phyloP scores from a whole-genome alignment of 2,888 invertebrate genomes.

The Apeira syringaria region DNA sequence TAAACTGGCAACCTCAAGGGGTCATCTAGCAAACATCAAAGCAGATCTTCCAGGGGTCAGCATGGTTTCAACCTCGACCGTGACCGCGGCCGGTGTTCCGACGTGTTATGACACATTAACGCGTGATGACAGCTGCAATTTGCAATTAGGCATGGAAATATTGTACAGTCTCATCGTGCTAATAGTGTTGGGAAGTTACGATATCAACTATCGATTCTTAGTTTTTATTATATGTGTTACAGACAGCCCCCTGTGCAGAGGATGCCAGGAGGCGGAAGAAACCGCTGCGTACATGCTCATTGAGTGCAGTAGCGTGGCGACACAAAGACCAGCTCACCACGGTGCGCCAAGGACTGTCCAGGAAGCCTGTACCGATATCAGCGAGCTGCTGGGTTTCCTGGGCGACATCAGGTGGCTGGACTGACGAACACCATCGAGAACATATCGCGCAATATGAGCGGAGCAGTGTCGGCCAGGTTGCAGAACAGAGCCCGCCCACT shows the following conservation, averaged over 20 bases:
- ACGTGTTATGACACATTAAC: conserved; percentile 77
- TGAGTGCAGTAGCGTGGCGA: background rate
- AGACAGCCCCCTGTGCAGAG: no score
- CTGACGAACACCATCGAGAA: background rate
- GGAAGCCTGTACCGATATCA: background rate
- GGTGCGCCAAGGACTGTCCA: background rate
- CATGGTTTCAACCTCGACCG: conserved; percentile 38
- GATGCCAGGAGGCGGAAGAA: no score
- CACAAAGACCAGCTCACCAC: background rate
- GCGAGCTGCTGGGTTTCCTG: background rate
- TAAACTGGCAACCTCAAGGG: conserved; percentile 6
- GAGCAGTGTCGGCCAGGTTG: background rate
- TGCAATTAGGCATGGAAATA: conserved; percentile 81
- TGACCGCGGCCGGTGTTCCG: conserved; percentile 36
- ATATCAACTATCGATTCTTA: no score
- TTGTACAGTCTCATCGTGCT: conserved; percentile 47
- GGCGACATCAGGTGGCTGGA: background rate
- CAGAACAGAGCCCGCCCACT: background rate
- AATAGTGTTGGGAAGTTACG: conserved; percentile 37
- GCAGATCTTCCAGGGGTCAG: conserved; percentile 35
- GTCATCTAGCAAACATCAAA: conserved; percentile 29
- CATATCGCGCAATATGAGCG: background rate
- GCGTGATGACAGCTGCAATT: conserved; percentile 77
- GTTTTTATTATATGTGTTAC: no score
- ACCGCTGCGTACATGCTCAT: no score